phyloP scores from a whole-genome alignment of 1,140 invertebrate genomes.

The Octopus bimaculoides region DNA sequence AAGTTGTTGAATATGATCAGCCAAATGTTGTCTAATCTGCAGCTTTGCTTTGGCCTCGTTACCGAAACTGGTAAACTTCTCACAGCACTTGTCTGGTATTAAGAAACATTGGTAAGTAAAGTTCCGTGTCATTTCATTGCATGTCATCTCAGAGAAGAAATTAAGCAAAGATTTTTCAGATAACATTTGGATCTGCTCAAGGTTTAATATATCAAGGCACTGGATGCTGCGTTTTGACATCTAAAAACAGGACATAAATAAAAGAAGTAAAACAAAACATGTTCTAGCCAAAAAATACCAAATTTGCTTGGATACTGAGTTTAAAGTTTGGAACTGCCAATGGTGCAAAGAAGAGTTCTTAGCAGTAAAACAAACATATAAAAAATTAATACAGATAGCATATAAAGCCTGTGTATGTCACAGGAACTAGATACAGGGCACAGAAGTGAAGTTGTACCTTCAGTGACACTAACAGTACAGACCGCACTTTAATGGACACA shows the following conservation, averaged over 20 bases:
- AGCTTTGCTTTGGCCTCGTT: conserved; percentile 62
- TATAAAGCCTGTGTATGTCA: too few species aligned
- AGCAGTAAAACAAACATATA: too few species aligned
- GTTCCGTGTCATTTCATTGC: conserved; percentile 63
- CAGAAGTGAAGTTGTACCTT: too few species aligned
- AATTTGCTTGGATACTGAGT: too few species aligned
- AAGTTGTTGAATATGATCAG: conserved; percentile 34
- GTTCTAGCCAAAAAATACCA: too few species aligned
- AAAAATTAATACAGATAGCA: too few species aligned
- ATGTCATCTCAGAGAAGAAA: conserved; percentile 62
- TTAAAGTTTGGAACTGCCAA: too few species aligned
- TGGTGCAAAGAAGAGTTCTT: too few species aligned
- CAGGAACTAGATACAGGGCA: too few species aligned
- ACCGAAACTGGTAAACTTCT: conserved; percentile 64
- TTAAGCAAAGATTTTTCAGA: conserved; percentile 62
- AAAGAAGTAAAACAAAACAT: neutral
- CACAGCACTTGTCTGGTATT: conserved; percentile 57
- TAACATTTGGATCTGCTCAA: conserved; percentile 60
- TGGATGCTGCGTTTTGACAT: conserved; percentile 35
- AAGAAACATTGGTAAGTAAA: conserved; percentile 64
- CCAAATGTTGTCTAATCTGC: conserved; percentile 62
- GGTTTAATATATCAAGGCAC: conserved; percentile 44
- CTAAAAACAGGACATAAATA: conserved; percentile 21
- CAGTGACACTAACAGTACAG: too few species aligned
- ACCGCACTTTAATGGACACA: too few species aligned